Base-by-base conservation (phyloP, 2,797 vertebrate genomes). In the Propithecus perrieri region DNA sequence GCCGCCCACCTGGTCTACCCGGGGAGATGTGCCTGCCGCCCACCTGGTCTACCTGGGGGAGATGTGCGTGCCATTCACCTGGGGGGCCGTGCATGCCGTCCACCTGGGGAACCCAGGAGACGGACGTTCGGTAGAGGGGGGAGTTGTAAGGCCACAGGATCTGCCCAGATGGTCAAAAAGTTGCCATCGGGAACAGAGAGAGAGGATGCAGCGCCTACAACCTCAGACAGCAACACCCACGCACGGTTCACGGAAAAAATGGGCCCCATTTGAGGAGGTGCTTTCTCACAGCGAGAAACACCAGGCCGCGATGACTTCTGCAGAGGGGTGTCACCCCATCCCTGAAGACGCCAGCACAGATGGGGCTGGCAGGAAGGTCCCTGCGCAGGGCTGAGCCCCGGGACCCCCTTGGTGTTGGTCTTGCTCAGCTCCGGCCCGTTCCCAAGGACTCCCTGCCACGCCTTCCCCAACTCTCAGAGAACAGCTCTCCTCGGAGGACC, bases 201-300 rank as follows among this genome's bases (percentile, higher is more conserved):
- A 2, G n/a, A 10, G 35, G n/a, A 13, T 1, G 3, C 6, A 18
- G 26, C 24, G 7, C 0, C 13, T 0, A 30, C 0, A 1, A 26
- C 24, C n/a, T 55, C 50, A 9, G 41, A 63, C 26, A 33, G 24
- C 22, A 3, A 4, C 20, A 18, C 6, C 6, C 0, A 1, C 1
- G 18, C 75, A 5, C 22, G 1, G 35, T 28, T 11, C 5, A 8
- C n/a, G 20, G 50, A 74, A 53, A 63, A 26, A 11, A 41, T 0
- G 26, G 28, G 71, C 11, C 18, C 65, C 41, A 0, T 1, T 2
- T 1, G 46, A 65, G 85, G 43, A 69, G 22, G 14, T 0, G 4
- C 0, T 9, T 78, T 30, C 55, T 43, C 80, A 35, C 28, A 1
- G 10, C 0, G 1, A 7, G 28, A 72, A 24, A 1, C 18, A 6